phyloP scores from a whole-genome alignment of 2,888 invertebrate species.

The Parnassius glacialis region DNA sequence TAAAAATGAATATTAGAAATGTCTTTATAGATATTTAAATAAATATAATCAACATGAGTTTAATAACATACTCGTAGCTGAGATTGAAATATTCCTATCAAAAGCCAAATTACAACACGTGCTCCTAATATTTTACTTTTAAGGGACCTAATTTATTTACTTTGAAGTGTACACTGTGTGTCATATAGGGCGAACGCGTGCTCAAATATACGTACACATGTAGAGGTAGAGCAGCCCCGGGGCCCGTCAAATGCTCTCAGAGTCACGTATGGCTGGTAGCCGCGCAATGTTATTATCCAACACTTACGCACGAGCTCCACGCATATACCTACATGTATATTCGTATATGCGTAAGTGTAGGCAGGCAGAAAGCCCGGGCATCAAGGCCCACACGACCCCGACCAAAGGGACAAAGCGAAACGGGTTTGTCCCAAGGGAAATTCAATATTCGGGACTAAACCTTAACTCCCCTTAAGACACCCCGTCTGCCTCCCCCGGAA shows the following conservation, averaged over 20 bases:
- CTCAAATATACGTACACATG: constrained; percentile 48
- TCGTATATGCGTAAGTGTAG: constrained; percentile 36
- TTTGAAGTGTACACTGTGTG: constrained; percentile 64
- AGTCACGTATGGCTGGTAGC: constrained; percentile 75
- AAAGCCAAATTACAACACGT: constrained; percentile 35
- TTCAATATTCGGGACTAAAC: constrained; percentile 83
- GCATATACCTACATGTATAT: constrained; percentile 41
- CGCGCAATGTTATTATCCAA: constrained; percentile 77
- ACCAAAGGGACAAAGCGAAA: constrained; percentile 80
- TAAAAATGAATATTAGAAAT: no score
- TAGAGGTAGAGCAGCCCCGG: constrained; percentile 58
- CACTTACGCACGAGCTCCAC: constrained; percentile 71
- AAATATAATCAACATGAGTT: no score
- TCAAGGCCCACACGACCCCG: constrained; percentile 77
- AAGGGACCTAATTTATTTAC: constrained; percentile 76
- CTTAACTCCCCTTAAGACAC: constrained; percentile 80
- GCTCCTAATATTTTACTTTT: constrained; percentile 51
- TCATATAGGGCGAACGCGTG: constrained; percentile 58
- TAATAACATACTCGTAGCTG: no score
- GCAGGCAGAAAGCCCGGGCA: constrained; percentile 68
- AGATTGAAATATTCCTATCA: no score
- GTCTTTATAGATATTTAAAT: no score
- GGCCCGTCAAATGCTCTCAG: constrained; percentile 73
- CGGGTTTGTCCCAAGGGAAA: constrained; percentile 82
- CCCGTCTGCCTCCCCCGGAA: constrained; percentile 78